Evolutionary conservation across 1,140 invertebrate species (phyloP).

Genomic region (Pseudomyrmex sp.): DNA sequence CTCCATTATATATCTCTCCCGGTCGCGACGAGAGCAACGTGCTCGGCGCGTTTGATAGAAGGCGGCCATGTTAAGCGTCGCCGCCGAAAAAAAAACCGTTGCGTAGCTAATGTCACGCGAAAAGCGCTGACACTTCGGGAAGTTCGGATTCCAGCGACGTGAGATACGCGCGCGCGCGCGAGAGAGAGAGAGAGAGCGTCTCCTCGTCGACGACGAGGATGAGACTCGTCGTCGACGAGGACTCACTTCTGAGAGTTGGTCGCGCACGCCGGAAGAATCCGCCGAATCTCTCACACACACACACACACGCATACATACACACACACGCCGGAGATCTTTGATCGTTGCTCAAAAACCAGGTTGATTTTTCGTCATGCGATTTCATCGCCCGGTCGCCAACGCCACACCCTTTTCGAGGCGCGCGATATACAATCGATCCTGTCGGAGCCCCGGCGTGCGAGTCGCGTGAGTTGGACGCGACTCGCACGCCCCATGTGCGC

Average conservation of each 20-base stretch:
- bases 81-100: constrained; percentile 32
- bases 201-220: not conserved
- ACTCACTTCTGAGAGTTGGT: too few species aligned
- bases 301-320: too few species aligned
- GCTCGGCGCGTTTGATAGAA: constrained; percentile 50
- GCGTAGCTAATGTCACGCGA: not conserved
- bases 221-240: not conserved
- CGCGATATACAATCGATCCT: constrained; percentile 32
- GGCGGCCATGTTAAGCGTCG: constrained; percentile 70
- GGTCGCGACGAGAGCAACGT: constrained; percentile 54
- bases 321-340: not conserved
- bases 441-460: not conserved
- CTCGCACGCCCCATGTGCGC: not conserved
- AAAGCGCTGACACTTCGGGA: not conserved
- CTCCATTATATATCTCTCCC: constrained; percentile 58
- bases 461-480: not conserved
- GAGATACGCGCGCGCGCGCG: not conserved
- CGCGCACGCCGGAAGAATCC: not conserved
- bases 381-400: not conserved
- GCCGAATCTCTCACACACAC: not conserved
- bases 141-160: too few species aligned
- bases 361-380: not conserved
- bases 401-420: constrained; percentile 50
- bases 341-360: not conserved
- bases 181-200: not conserved